These are phyloP conservation scores for Gallirallus australis DNA, from an alignment of 2,797 vertebrate species.

Conservation along the genomic window DNA sequence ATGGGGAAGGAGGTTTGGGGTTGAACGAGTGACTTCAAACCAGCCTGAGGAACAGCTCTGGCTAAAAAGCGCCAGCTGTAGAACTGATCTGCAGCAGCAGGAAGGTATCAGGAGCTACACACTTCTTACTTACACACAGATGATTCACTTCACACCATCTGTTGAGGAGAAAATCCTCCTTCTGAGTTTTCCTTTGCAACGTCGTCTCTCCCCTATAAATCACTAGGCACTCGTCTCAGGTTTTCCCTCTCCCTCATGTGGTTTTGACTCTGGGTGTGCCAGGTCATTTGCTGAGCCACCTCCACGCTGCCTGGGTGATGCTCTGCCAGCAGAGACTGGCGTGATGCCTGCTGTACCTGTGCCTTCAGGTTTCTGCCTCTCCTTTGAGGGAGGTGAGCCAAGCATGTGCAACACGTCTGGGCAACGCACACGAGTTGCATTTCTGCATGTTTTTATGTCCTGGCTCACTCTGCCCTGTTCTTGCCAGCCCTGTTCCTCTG, in stretches of 20 bases:
- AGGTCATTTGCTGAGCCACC: background rate
- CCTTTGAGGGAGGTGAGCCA: background rate
- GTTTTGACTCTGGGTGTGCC: background rate
- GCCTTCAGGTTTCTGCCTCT: background rate
- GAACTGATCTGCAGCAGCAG: constrained; percentile 44
- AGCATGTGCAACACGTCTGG: rapidly evolving
- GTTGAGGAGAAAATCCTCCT: constrained; percentile 64
- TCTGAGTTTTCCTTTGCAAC: constrained; percentile 1
- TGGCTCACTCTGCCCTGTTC: background rate
- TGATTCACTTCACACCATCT: constrained; percentile 73
- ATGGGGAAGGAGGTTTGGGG: rapidly evolving
- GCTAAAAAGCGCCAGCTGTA: constrained; percentile 53
- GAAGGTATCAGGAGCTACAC: constrained; percentile 52
- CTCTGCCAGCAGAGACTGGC: background rate
- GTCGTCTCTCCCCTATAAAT: background rate
- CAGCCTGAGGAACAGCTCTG: background rate
- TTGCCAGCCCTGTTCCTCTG: background rate
- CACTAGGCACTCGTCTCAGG: background rate
- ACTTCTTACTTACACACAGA: constrained; percentile 59
- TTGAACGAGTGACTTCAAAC: background rate
- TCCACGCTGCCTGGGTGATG: background rate
- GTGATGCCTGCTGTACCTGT: background rate
- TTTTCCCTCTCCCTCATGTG: background rate
- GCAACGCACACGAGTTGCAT: background rate
- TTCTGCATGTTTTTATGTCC: background rate